phyloP scores from a whole-genome alignment of 2,888 invertebrate species.

The Oligia latruncula region DNA sequence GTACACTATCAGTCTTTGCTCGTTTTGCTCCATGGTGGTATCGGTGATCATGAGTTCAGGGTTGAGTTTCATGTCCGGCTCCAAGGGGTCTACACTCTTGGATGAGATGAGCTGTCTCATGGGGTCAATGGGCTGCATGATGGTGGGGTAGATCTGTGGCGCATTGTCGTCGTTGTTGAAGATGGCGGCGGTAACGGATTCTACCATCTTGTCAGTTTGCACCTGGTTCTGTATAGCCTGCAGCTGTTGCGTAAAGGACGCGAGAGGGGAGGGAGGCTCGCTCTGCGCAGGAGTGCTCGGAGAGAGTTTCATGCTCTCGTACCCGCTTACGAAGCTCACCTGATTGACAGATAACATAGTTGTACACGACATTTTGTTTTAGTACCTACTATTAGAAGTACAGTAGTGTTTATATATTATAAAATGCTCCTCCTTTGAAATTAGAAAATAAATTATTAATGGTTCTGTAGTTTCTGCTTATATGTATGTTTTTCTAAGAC shows the following conservation, averaged over 20 bases:
- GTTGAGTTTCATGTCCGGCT: slow-evolving; percentile 80
- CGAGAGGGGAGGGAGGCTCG: slow-evolving; percentile 82
- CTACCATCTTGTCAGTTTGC: slow-evolving; percentile 89
- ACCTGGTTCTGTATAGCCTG: slow-evolving; percentile 88
- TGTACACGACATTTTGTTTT: slow-evolving; percentile 4
- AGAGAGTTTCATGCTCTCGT: slow-evolving; percentile 90
- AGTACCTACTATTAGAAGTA: not conserved
- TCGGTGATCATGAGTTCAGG: slow-evolving; percentile 81
- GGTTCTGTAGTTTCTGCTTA: not conserved
- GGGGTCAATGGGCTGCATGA: slow-evolving; percentile 69
- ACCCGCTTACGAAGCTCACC: slow-evolving; percentile 82
- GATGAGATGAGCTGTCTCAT: slow-evolving; percentile 80
- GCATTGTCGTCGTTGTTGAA: slow-evolving; percentile 84
- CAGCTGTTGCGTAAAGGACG: slow-evolving; percentile 85
- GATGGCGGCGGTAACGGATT: slow-evolving; percentile 87
- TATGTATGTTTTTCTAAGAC: not conserved
- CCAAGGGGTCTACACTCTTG: slow-evolving; percentile 74
- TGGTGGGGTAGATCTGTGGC: slow-evolving; percentile 81
- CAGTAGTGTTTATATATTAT: not conserved
- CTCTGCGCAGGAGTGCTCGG: slow-evolving; percentile 80
- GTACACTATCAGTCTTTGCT: slow-evolving; percentile 77
- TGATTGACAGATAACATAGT: slow-evolving; percentile 49
- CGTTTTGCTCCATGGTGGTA: slow-evolving; percentile 71
- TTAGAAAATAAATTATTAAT: not conserved
- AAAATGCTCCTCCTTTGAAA: not conserved